A percentile compares a stretch with the other conserved stretches of the same genome.
phyloP scores from a whole-genome alignment of 2,113 vertebrate genomes.

The Rhinolophus sinicus region DNA sequence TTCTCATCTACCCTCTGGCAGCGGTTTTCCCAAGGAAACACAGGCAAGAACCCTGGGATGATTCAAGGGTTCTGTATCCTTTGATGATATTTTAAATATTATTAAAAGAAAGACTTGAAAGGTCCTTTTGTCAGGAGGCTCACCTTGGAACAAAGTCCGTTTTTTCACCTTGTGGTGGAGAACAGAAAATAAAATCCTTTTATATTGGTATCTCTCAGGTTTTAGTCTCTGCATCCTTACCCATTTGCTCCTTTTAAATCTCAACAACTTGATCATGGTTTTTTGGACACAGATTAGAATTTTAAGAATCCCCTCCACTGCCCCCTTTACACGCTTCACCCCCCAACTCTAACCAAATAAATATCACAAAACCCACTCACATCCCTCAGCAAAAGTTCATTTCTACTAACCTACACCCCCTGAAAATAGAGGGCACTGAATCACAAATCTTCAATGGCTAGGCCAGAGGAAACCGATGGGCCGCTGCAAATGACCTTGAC shows the following conservation, averaged over 20 bases:
- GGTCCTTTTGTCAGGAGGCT: conserved; percentile 27
- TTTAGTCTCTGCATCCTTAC: not conserved
- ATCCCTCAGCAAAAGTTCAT: not conserved
- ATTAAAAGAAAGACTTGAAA: conserved; percentile 47
- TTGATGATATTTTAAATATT: conserved; percentile 51
- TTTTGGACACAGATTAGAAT: not conserved
- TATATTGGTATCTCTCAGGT: not conserved
- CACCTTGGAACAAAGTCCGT: not conserved
- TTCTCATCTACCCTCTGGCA: not conserved
- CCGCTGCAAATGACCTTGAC: not conserved
- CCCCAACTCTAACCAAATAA: conserved; percentile 19
- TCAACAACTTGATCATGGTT: not conserved
- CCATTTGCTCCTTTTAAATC: not conserved
- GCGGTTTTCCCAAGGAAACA: not conserved
- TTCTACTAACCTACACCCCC: not conserved
- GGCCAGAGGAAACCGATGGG: not conserved
- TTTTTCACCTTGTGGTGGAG: conserved; percentile 24
- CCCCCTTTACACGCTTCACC: not conserved
- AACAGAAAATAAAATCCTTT: conserved; percentile 47
- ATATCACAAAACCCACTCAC: not conserved
- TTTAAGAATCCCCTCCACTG: not conserved
- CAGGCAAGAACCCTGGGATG: not conserved
- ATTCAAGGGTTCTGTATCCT: conserved; percentile 17
- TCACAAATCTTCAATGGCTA: not conserved
- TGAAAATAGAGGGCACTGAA: not conserved